Evolutionary conservation across 2,797 vertebrate genomes (phyloP), one percentile per base, ranked within the genome.

Genomic region (Sebastiscus tertius): DNA sequence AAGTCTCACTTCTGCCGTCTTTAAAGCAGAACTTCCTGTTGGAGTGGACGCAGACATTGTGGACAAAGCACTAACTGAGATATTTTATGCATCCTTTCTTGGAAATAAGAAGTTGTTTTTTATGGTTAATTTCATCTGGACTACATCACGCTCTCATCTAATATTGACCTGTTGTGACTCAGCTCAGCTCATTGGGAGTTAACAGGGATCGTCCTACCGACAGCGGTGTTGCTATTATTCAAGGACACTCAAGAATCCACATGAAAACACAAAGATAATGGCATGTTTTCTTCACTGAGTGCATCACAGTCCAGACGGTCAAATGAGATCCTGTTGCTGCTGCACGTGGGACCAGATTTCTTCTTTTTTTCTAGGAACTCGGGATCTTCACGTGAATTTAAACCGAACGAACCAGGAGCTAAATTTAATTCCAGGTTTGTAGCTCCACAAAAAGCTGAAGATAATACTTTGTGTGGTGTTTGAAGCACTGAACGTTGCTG

Each of bases 241-340:
- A 84, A 84, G 81, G 79, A 77, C 82, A 31, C 5, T 34, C 1
- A 3, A 71, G 29, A 73, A 46, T 69, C 65, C 52, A 72, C 63
- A 63, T 34, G 31, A 75, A 76, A 81, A 84, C 52, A 73, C 6
- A 4, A 80, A 36, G 74, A 87, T 89, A 75, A 71, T 55, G 18
- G 31, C 36, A 78, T 60, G 77, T 68, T 77, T 73, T 70, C 60
- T 63, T 39, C 46, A 29, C 18, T 2, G 24, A 39, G 69, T 59
- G 54, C 81, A 49, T 74, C 71, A 34, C 34, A 34, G 66, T 56
- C 67, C 36, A 18, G 55, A 77, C 49, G 61, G 39, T 20, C 42
- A 34, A 61, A 6, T 34, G 36, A 77, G 52, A 39, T 46, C 70
- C 63, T 26, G 60, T 65, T 31, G 72, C 59, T 46, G 74, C 75